A percentile compares a stretch with the other conserved stretches of the same genome.
These are phyloP conservation scores for Cuniculus paca DNA, from an alignment of 2,797 vertebrate species.

Conservation along the genomic window DNA sequence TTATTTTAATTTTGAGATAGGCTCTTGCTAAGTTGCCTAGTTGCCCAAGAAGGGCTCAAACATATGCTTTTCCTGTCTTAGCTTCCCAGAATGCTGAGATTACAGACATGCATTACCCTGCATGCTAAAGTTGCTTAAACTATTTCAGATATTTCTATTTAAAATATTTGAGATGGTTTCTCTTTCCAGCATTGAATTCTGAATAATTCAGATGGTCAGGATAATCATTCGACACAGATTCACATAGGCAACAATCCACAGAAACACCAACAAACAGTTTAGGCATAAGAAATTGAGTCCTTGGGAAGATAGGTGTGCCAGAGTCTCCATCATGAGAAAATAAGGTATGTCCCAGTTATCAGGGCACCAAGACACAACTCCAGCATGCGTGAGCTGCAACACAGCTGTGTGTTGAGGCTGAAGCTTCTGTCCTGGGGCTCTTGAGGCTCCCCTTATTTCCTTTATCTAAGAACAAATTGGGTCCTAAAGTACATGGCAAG, in stretches of 20 bases:
- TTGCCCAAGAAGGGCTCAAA: not conserved
- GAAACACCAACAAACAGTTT: constrained; percentile 14
- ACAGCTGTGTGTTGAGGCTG: not conserved
- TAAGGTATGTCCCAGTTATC: not conserved
- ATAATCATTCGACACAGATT: not conserved
- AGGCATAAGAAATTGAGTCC: not conserved
- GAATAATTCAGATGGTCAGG: not conserved
- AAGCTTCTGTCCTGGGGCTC: not conserved
- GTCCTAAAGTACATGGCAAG: not conserved
- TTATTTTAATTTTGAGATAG: not conserved
- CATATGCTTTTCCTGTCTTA: not conserved
- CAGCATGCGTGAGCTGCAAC: not conserved
- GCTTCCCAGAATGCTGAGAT: not conserved
- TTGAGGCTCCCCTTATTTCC: not conserved
- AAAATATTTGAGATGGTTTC: not conserved
- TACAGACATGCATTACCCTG: not conserved
- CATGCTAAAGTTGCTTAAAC: not conserved
- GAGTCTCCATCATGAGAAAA: not conserved
- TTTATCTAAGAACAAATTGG: not conserved
- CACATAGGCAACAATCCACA: not conserved
- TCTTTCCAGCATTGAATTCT: not conserved
- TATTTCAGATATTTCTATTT: constrained; percentile 6
- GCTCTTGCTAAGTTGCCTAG: not conserved
- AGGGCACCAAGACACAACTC: not conserved
- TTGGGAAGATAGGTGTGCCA: not conserved